Conservation (phyloP, 2,888 invertebrate species). For the Nomada goodeniana region DNA sequence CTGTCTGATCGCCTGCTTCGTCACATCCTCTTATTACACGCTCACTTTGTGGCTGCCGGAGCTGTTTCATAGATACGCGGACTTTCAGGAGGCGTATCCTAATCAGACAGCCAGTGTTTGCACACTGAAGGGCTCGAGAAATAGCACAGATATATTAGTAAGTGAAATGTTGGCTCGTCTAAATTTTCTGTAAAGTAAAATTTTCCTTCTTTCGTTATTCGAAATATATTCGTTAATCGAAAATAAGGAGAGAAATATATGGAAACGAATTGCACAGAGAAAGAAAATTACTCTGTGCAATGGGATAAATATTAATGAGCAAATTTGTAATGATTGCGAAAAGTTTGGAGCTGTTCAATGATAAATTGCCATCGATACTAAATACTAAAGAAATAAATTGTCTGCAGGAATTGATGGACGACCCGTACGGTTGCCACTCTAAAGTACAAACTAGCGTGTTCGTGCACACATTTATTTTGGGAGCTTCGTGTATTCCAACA, state of each 20-base stretch:
- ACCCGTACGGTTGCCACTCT: slow-evolving; percentile 87
- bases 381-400: background rate
- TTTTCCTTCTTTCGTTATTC: no score
- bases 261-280: no score
- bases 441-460: slow-evolving; percentile 89
- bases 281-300: no score
- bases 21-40: slow-evolving; percentile 94
- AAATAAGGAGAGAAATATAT: no score
- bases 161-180: background rate
- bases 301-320: background rate
- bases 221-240: no score
- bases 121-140: slow-evolving; percentile 86
- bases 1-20: slow-evolving; percentile 92
- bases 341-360: no score
- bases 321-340: background rate
- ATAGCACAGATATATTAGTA: slow-evolving; percentile 36
- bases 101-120: slow-evolving; percentile 90
- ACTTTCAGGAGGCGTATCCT: slow-evolving; percentile 88
- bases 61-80: slow-evolving; percentile 91
- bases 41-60: slow-evolving; percentile 96
- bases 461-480: slow-evolving; percentile 90
- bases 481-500: slow-evolving; percentile 91
- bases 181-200: no score
- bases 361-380: background rate
- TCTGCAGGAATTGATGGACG: slow-evolving; percentile 57